Base-by-base conservation (phyloP, 2,888 invertebrate genomes). In the Lycia hirtaria region DNA sequence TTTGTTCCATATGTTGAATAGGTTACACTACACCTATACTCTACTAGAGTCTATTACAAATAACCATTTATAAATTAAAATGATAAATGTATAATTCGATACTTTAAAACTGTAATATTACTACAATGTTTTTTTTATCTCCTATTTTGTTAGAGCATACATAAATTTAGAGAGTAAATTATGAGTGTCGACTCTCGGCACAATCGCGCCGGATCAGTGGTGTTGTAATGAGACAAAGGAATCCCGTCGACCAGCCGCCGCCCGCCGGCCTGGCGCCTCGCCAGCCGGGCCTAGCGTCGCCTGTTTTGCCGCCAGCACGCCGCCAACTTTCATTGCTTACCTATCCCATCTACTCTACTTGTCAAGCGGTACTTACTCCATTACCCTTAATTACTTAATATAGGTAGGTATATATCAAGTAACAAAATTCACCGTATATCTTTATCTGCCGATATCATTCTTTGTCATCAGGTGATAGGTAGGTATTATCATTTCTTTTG, bases 181-280 rank as follows among this genome's bases (percentile, higher is more conserved):
- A 35, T 33, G 40, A 47, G n/a, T 37, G 3, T 3, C 17, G 35
- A 3, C 22, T 41, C 26, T 41, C 26, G 40, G 48, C 32, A 30
- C 47, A 40, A 47, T 48, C 48, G 40, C 33, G 40, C 50, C 63
- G 67, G 73, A 72, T 71, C 73, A 69, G 70, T 73, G 68, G 80
- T 81, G 78, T 78, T 81, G 80, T 85, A 85, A 86, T 84, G 87
- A 91, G 86, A 92, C 92, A 92, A 92, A 92, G 92, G 91, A 91
- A 92, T 91, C 91, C 92, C 92, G 87, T 80, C 82, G 83, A 72
- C 75, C 78, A 83, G 83, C 86, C 78, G 90, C 88, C 88, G 87
- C 87, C 89, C 91, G 92, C 92, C 91, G 78, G 89, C 89, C 91
- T 91, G 91, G 92, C 91, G 91, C 90, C 91, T 80, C 76, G 90